Conservation (phyloP, 1,140 invertebrate genomes). For the Drosophila ogumai region DNA sequence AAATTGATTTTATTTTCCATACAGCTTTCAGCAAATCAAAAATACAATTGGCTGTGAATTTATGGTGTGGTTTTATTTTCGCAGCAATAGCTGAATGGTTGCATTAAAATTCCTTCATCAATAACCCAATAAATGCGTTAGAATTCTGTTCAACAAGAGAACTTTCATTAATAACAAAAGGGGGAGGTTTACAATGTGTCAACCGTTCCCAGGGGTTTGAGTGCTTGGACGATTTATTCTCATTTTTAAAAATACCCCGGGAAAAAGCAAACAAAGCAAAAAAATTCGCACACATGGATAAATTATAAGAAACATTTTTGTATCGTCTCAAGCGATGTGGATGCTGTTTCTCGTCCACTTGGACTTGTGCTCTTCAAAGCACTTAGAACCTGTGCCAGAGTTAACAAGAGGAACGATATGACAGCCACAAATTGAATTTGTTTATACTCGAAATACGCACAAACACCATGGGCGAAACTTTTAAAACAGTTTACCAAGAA, state of each 20-base stretch:
- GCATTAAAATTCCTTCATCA: constrained; percentile 17
- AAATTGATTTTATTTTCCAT: constrained; percentile 31
- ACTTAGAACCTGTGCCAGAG: constrained; percentile 30
- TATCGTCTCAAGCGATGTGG: background rate
- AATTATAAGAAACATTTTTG: constrained; percentile 8
- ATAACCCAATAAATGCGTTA: constrained; percentile 16
- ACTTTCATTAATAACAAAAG: constrained; percentile 12
- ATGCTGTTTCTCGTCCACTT: constrained; percentile 9
- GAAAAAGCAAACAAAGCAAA: constrained; percentile 28
- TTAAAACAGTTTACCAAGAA: constrained; percentile 45
- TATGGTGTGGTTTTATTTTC: constrained; percentile 1
- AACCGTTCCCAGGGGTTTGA: background rate
- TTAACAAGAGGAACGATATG: constrained; percentile 51
- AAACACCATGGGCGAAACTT: constrained; percentile 38
- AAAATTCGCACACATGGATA: constrained; percentile 4
- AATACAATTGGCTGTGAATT: constrained; percentile 4
- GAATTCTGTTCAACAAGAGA: constrained; percentile 7
- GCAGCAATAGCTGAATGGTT: background rate
- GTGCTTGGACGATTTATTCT: constrained; percentile 2
- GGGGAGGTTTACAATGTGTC: constrained; percentile 7
- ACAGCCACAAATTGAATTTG: constrained; percentile 77
- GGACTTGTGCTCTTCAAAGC: constrained; percentile 30
- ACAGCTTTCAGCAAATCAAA: constrained; percentile 7
- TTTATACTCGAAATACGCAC: constrained; percentile 50
- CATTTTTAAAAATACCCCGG: constrained; percentile 5